Conservation (phyloP, 2,113 vertebrate genomes). For the Pedionomus torquatus region DNA sequence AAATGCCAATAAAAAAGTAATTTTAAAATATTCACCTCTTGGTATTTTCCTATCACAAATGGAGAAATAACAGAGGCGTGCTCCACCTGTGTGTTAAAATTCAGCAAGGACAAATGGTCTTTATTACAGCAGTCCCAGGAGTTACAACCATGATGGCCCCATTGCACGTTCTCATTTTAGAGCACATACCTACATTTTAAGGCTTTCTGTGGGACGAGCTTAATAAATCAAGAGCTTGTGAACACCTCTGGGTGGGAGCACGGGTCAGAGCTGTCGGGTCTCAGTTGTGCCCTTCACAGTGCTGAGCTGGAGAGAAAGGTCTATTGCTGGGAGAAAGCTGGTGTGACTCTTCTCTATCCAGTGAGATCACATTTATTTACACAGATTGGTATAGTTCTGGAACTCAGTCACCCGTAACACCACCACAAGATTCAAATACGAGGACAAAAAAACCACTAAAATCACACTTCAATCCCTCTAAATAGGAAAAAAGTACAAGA, state of each 20-base stretch:
- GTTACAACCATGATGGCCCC: background rate
- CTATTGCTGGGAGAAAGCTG: background rate
- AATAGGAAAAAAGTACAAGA: background rate
- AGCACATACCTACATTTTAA: background rate
- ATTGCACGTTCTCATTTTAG: background rate
- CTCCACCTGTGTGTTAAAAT: background rate
- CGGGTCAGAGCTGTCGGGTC: background rate
- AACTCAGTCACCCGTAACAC: background rate
- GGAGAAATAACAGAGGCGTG: background rate
- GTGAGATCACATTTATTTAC: background rate
- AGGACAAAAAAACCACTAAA: background rate
- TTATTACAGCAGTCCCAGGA: background rate
- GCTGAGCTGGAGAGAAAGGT: background rate
- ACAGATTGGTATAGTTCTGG: background rate
- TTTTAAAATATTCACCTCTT: background rate
- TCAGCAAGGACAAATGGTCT: background rate
- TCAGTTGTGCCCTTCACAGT: background rate
- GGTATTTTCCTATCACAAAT: background rate
- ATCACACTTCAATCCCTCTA: background rate
- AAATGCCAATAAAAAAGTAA: constrained; percentile 47
- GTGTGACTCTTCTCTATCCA: rapidly evolving
- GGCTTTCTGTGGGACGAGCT: background rate
- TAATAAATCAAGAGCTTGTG: background rate
- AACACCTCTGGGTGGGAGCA: background rate
- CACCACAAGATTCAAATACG: background rate